These are phyloP conservation scores for Colaptes auratus DNA, from an alignment of 2,113 vertebrate genomes.

Conservation along the genomic window DNA sequence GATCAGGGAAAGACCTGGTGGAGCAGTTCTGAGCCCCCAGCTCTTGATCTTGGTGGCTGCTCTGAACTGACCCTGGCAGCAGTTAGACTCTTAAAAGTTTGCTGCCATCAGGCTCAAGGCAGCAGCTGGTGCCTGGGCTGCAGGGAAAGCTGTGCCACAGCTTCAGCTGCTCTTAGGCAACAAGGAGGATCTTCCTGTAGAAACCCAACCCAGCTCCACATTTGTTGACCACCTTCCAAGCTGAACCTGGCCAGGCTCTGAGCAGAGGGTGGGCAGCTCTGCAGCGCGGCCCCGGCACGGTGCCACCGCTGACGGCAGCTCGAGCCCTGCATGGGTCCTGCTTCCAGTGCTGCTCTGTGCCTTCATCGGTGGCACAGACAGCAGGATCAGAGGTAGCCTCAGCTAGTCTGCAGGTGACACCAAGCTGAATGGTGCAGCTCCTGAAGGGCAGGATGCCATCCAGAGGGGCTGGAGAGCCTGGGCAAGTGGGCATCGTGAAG, in stretches of 20 bases:
- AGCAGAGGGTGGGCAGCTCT: background rate
- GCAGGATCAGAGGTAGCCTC: too few species aligned
- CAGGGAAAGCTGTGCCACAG: background rate
- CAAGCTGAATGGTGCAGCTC: too few species aligned
- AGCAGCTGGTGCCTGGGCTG: accelerated
- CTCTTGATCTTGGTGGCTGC: background rate
- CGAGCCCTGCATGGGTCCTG: accelerated
- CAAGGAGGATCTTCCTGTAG: background rate
- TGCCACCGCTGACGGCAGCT: accelerated
- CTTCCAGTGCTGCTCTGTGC: background rate
- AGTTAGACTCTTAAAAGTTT: background rate
- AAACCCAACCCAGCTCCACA: background rate
- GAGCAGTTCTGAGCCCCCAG: background rate
- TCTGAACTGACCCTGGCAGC: background rate
- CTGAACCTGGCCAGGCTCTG: accelerated
- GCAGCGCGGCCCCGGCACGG: accelerated
- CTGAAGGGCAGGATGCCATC: too few species aligned
- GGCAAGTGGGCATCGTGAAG: too few species aligned
- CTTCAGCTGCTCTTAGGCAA: background rate
- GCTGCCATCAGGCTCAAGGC: background rate
- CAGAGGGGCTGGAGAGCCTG: too few species aligned
- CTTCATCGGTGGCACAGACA: too few species aligned
- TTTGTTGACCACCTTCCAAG: background rate
- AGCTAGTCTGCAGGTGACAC: too few species aligned
- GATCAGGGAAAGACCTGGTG: background rate